These are phyloP conservation scores for Meandrina meandrites DNA, from an alignment of 92 coral and sea anemone genomes.

Conservation along the genomic window DNA sequence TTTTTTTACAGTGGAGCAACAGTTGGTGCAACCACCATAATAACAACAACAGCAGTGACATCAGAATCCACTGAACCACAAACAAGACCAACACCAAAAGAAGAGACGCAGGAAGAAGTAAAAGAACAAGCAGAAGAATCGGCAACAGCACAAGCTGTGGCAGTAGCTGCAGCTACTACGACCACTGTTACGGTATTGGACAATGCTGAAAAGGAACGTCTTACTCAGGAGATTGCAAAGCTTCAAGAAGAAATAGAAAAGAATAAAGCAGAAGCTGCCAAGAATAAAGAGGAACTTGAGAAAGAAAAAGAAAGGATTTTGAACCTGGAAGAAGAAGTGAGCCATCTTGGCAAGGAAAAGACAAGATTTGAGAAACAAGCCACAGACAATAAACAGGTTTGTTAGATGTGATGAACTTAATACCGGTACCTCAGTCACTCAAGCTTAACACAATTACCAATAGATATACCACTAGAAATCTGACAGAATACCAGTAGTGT, in stretches of 20 bases:
- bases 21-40: slow-evolving; percentile 38
- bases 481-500: no score
- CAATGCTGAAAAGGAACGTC: slow-evolving; percentile 66
- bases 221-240: slow-evolving; percentile 56
- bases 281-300: slow-evolving; percentile 66
- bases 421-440: background rate
- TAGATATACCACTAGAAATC: no score
- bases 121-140: slow-evolving; percentile 51
- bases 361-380: slow-evolving; percentile 88
- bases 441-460: no score
- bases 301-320: slow-evolving; percentile 63
- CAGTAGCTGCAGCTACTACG: slow-evolving; percentile 10
- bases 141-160: background rate
- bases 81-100: slow-evolving; percentile 40
- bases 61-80: slow-evolving; percentile 46
- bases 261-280: slow-evolving; percentile 62
- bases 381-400: slow-evolving; percentile 87
- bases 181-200: slow-evolving; percentile 65
- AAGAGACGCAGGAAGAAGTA: slow-evolving; percentile 66
- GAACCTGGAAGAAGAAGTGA: slow-evolving; percentile 68
- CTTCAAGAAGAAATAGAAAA: slow-evolving; percentile 69
- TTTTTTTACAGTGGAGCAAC: slow-evolving; percentile 33
- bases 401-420: background rate
- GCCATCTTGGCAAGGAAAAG: slow-evolving; percentile 77
- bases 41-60: slow-evolving; percentile 58